phyloP scores from a whole-genome alignment of 2,888 invertebrate species.

The Cephus runcator region DNA sequence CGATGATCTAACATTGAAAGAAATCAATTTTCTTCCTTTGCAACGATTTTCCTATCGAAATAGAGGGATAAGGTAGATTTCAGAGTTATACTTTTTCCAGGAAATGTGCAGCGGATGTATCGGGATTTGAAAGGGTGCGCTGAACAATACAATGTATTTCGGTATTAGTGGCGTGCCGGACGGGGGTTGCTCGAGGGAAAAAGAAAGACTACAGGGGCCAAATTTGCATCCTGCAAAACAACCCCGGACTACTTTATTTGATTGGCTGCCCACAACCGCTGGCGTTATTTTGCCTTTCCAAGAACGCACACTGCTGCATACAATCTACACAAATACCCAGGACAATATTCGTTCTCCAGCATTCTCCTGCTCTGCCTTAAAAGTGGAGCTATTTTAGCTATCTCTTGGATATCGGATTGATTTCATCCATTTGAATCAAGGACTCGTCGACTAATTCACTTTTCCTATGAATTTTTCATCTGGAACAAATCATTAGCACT shows the following conservation, averaged over 20 bases:
- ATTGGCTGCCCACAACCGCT: slow-evolving; percentile 47
- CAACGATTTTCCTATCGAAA: not conserved
- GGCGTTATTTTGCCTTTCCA: not conserved
- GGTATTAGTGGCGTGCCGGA: slow-evolving; percentile 18
- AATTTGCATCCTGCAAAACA: slow-evolving; percentile 58
- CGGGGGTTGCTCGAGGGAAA: slow-evolving; percentile 7
- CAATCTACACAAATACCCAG: not conserved
- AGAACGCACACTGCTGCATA: not conserved
- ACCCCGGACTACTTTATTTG: slow-evolving; percentile 59
- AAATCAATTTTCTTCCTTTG: not conserved
- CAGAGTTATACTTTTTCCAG: not conserved
- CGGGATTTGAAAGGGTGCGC: slow-evolving; percentile 38
- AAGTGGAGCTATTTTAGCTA: not conserved
- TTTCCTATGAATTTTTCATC: not conserved
- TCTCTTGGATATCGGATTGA: not conserved
- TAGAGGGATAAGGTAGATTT: not conserved
- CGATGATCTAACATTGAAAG: not conserved
- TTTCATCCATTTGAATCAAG: not conserved
- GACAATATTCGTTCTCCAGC: not conserved
- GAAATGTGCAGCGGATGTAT: slow-evolving; percentile 17
- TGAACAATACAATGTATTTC: slow-evolving; percentile 33
- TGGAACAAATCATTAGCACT: not conserved
- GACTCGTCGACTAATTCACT: not conserved
- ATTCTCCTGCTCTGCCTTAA: not conserved
- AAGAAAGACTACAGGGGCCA: slow-evolving; percentile 41